Evolutionary conservation across 2,113 vertebrate species (phyloP).

Genomic region (Eonycteris spelaea): DNA sequence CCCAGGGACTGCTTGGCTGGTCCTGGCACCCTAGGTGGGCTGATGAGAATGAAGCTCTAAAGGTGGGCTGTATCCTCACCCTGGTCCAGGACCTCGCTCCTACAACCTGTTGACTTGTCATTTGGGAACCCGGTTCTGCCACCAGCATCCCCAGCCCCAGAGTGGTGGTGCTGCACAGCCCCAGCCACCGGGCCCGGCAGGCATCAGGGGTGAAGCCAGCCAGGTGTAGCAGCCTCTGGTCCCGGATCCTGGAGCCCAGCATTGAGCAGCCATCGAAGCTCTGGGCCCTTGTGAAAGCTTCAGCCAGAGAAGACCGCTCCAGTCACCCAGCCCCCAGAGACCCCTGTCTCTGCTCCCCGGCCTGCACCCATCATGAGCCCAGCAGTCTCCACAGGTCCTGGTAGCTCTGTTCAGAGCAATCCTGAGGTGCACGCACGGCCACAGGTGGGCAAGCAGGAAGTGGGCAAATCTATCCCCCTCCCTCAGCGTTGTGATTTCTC

Average conservation of each 20-base stretch:
- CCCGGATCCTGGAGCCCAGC: background rate
- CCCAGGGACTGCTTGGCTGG: background rate
- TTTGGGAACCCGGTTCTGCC: background rate
- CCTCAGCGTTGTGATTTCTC: background rate
- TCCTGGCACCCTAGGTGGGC: background rate
- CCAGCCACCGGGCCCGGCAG: background rate
- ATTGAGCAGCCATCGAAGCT: background rate
- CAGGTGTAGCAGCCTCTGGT: background rate
- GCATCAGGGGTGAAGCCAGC: accelerated
- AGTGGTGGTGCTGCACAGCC: no score
- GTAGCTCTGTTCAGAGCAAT: no score
- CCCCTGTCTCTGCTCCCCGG: accelerated
- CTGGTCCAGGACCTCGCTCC: background rate
- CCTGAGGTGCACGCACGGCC: background rate
- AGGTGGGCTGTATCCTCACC: no score
- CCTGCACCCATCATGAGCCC: accelerated
- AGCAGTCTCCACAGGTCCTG: accelerated
- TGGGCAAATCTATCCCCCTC: background rate
- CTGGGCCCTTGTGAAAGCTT: background rate
- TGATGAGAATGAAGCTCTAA: accelerated
- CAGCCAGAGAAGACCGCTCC: background rate
- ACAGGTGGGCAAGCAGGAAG: background rate
- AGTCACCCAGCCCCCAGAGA: background rate
- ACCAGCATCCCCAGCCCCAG: background rate
- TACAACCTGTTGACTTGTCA: background rate